phyloP scores from a whole-genome alignment of 2,888 invertebrate species.

The Agrilus cyanescens region DNA sequence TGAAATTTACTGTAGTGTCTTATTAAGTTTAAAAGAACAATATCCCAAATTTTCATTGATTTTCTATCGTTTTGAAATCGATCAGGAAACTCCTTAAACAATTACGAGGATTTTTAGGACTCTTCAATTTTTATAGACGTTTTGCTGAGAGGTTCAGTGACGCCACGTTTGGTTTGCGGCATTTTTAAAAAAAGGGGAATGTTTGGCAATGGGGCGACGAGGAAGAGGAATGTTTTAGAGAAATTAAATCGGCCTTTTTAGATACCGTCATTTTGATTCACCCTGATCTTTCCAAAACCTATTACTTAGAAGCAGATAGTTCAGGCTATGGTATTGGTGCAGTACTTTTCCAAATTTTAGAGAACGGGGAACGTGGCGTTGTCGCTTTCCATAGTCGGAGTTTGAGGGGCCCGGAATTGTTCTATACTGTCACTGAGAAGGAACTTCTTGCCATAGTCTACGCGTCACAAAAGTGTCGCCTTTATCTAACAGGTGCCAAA shows the following conservation, averaged over 20 bases:
- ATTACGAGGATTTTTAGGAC: slow-evolving; percentile 14
- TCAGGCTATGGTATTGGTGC: slow-evolving; percentile 8
- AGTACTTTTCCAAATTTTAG: slow-evolving; percentile 5
- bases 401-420: slow-evolving; percentile 2
- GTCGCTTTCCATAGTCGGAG: slow-evolving; percentile 6
- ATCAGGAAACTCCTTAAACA: too few relatives aligned
- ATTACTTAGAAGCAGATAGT: slow-evolving; percentile 8
- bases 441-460: slow-evolving; percentile 19
- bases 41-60: too few relatives aligned
- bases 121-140: slow-evolving; percentile 14
- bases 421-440: slow-evolving; percentile 16
- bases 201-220: slow-evolving; percentile 9
- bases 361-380: background rate
- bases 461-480: slow-evolving; percentile 5
- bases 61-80: too few relatives aligned
- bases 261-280: slow-evolving; percentile 2
- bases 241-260: slow-evolving; percentile 8
- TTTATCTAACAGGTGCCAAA: background rate
- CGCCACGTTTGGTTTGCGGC: slow-evolving; percentile 3
- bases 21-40: too few relatives aligned
- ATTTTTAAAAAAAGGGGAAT: slow-evolving; percentile 9
- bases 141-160: slow-evolving; percentile 11
- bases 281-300: slow-evolving; percentile 2
- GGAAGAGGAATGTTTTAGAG: slow-evolving; percentile 5
- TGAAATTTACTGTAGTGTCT: too few relatives aligned